These are phyloP conservation scores for Tiliqua scincoides DNA, from an alignment of 2,113 vertebrate genomes.

Conservation along the genomic window DNA sequence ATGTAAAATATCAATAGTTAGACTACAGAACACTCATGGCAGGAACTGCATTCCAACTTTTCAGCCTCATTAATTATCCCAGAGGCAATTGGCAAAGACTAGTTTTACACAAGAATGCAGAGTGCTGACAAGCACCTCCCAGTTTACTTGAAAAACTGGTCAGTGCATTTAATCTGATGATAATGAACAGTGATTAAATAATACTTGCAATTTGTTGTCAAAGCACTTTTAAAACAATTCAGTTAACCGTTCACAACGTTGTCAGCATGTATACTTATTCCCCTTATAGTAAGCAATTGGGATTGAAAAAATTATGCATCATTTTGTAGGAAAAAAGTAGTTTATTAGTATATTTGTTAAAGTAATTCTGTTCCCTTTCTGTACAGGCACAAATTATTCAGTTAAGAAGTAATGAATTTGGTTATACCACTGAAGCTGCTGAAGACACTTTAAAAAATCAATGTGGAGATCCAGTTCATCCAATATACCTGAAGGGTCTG, in stretches of 20 bases:
- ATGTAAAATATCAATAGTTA: neutral
- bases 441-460: neutral
- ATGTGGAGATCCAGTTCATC: neutral
- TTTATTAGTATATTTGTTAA: neutral
- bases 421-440: neutral
- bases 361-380: neutral
- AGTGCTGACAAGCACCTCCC: conserved; percentile 34
- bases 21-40: neutral
- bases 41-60: neutral
- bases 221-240: conserved; percentile 50
- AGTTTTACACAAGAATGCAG: conserved; percentile 19
- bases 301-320: neutral
- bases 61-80: neutral
- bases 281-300: neutral
- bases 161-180: conserved; percentile 44
- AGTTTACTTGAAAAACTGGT: conserved; percentile 65
- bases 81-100: conserved; percentile 33
- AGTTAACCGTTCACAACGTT: conserved; percentile 10
- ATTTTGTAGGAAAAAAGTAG: neutral
- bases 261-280: conserved; percentile 32
- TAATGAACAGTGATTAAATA: conserved; percentile 57
- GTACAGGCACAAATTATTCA: neutral
- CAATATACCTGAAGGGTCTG: neutral
- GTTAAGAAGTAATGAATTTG: neutral
- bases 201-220: conserved; percentile 54